Conservation (phyloP, 2,113 vertebrate species). For the Myrmecophaga tridactyla region DNA sequence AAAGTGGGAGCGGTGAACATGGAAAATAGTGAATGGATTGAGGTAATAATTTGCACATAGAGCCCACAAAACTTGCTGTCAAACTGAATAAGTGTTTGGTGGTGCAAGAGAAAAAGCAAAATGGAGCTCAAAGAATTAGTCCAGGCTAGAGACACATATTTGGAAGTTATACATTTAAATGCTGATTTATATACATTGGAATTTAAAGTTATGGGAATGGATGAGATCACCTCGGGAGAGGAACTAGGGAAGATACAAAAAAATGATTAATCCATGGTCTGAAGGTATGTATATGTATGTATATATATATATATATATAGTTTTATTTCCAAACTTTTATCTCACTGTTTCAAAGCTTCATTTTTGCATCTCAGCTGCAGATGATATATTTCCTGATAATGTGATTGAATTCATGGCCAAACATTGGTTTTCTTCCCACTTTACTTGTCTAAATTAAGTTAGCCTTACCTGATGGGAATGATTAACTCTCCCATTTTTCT, state of each 20-base stretch:
- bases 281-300: no score
- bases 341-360: neutral
- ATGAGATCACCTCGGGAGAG: neutral
- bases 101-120: neutral
- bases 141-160: neutral
- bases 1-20: neutral
- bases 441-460: neutral
- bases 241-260: neutral
- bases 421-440: neutral
- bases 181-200: no score
- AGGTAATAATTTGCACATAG: neutral
- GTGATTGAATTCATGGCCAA: neutral
- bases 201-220: neutral
- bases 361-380: neutral
- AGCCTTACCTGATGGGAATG: neutral
- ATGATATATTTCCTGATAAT: neutral
- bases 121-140: neutral
- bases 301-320: neutral
- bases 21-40: neutral
- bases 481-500: neutral
- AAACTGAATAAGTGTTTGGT: neutral
- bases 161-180: neutral
- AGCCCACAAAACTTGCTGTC: neutral
- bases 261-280: neutral
- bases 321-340: neutral